Base-by-base conservation (phyloP, 1,140 invertebrate species). In the Zaprionus nigranus region DNA sequence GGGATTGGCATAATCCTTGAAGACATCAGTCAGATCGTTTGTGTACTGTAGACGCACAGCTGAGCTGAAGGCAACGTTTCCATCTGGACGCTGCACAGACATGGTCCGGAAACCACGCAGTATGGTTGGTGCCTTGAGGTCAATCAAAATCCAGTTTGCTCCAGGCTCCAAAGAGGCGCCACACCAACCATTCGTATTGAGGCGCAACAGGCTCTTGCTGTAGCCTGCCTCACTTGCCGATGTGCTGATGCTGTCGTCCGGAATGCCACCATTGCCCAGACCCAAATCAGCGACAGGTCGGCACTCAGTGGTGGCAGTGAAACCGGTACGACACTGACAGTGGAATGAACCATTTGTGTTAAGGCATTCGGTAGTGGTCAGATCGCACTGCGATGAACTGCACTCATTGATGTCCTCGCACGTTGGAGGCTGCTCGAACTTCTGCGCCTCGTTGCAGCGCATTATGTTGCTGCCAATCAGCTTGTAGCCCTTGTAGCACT, bases 321-420 rank as follows among this genome's bases (percentile, higher is more conserved):
- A 98, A 53, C 98, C 97, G 75, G 95, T 90, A 77, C 96, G 95
- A 83, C 98, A 99, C 81, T 97, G 97, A 90, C 98, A 99, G 66
- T 96, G 96, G 93, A 99, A 99, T 24, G 97, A 97, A 57, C 98
- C 98, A 40, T 96, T 95, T 22, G 96, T 96, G 90, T 99, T 99
- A 58, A 96, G 95, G 93, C 98, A 99, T 93, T 98, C 96, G 1
- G 98, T 98, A 4, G 97, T 98, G 4, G 96, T 96, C 20, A 96
- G 93, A 93, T 98, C 98, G 93, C 98, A 98, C 91, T 98, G 97
- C 79, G 96, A 97, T 49, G 95, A 96, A 1, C 95, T 94, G 93
- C 98, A 99, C 93, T 99, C 98, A 82, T 99, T 98, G 40, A 99
- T 96, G 93, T 99, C 98, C 94, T 97, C 96, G 86, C 97, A 98